These are phyloP conservation scores for Nephrocerus scutellatus DNA, from an alignment of 2,888 invertebrate species.

Conservation along the genomic window DNA sequence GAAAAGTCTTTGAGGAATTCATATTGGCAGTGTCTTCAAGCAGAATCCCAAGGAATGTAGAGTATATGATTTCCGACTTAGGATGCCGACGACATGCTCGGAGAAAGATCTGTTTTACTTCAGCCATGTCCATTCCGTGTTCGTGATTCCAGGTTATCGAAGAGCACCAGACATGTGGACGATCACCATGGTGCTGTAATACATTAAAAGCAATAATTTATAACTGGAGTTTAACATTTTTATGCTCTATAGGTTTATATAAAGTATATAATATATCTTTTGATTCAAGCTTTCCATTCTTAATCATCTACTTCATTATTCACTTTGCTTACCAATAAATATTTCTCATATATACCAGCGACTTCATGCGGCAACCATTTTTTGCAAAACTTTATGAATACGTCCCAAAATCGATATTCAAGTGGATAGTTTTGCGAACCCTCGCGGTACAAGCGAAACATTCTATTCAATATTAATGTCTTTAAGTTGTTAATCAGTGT, in stretches of 20 bases:
- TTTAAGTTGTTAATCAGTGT: slow-evolving; percentile 59
- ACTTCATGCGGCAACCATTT: slow-evolving; percentile 54
- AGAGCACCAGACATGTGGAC: slow-evolving; percentile 68
- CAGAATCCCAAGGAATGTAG: slow-evolving; percentile 57
- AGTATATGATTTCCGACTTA: slow-evolving; percentile 59
- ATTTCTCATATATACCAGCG: slow-evolving; percentile 54
- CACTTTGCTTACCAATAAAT: slow-evolving; percentile 52
- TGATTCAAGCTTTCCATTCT: too few relatives aligned
- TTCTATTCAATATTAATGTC: slow-evolving; percentile 60
- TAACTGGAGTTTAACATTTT: too few relatives aligned
- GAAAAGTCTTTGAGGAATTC: slow-evolving; percentile 43
- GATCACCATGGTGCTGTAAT: slow-evolving; percentile 63
- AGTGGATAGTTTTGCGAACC: slow-evolving; percentile 62
- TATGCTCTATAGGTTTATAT: too few relatives aligned
- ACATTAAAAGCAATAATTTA: too few relatives aligned
- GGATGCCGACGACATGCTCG: slow-evolving; percentile 72
- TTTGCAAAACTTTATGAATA: slow-evolving; percentile 72
- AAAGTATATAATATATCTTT: too few relatives aligned
- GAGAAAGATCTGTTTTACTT: slow-evolving; percentile 64
- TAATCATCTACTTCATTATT: too few relatives aligned
- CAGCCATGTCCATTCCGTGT: slow-evolving; percentile 54
- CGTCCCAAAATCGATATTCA: slow-evolving; percentile 68
- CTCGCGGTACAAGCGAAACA: slow-evolving; percentile 67
- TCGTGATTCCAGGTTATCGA: slow-evolving; percentile 54
- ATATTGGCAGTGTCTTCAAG: slow-evolving; percentile 32